Evolutionary conservation across 2,113 vertebrate species (phyloP).

Genomic region (Hydrolagus affinis): DNA sequence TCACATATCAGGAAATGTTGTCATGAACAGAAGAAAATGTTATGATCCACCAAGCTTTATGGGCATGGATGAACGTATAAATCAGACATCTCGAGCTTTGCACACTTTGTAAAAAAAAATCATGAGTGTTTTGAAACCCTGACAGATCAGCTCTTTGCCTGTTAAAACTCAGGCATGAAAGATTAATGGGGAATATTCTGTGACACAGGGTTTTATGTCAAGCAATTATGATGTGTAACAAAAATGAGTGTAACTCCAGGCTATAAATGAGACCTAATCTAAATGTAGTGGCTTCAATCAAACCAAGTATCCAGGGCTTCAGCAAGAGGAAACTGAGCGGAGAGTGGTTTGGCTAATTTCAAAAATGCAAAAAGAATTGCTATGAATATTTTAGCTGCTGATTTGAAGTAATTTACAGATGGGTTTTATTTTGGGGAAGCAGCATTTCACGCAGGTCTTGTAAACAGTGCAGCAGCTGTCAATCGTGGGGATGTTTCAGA

Average conservation of each 20-base stretch:
- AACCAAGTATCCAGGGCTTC: neutral
- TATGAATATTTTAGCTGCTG: neutral
- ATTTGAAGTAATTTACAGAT: neutral
- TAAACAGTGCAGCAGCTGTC: neutral
- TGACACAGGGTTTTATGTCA: neutral
- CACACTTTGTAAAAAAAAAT: neutral
- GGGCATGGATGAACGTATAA: too few relatives aligned
- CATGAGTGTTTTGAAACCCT: neutral
- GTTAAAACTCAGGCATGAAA: neutral
- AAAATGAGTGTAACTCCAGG: neutral
- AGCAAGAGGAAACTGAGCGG: neutral
- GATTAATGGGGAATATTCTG: neutral
- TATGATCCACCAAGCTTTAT: too few relatives aligned
- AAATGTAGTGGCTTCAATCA: neutral
- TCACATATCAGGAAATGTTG: neutral
- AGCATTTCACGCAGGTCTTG: neutral
- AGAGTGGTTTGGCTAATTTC: neutral
- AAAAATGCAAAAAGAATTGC: neutral
- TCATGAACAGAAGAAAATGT: neutral
- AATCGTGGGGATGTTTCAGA: neutral
- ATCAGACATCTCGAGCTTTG: too few relatives aligned
- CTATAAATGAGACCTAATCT: neutral
- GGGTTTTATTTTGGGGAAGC: neutral
- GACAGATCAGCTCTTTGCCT: neutral
- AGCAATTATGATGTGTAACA: neutral